Evolutionary conservation across 2,113 vertebrate genomes (phyloP).

Genomic region (Notiomystis cincta): DNA sequence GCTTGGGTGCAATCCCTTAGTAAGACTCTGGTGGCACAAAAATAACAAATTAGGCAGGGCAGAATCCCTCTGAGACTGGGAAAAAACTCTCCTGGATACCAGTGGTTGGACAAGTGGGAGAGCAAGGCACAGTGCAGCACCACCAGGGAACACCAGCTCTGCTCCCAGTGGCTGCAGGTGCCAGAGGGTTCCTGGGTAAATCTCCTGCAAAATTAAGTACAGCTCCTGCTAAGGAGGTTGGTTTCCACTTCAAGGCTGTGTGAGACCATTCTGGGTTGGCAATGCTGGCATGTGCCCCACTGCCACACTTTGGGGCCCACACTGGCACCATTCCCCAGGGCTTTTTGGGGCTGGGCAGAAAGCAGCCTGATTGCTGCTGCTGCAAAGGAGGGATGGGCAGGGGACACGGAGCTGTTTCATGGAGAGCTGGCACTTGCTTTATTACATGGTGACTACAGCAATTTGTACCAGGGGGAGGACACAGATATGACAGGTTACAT

Average conservation of each 20-base stretch:
- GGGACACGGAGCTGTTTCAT: accelerated
- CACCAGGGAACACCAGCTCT: not conserved
- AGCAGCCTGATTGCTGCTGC: not conserved
- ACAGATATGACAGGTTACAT: not conserved
- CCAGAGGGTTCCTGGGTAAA: not conserved
- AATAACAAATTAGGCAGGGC: not conserved
- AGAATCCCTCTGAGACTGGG: not conserved
- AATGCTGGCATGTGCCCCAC: accelerated
- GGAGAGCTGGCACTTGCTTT: not conserved
- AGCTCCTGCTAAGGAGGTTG: not conserved
- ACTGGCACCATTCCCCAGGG: not conserved
- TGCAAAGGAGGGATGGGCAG: not conserved
- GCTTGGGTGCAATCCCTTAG: not conserved
- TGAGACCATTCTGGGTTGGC: not conserved
- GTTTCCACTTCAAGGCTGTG: not conserved
- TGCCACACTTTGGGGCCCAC: not conserved
- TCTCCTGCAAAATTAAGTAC: not conserved
- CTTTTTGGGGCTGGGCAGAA: not conserved
- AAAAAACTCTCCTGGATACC: not conserved
- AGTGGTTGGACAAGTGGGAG: accelerated
- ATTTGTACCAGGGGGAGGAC: not conserved
- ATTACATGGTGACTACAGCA: accelerated
- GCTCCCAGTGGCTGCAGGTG: accelerated
- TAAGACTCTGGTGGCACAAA: not conserved
- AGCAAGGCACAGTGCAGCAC: not conserved